Conservation (phyloP, 35 echinoderm and acorn worm species). For the Ptychodera flava region DNA sequence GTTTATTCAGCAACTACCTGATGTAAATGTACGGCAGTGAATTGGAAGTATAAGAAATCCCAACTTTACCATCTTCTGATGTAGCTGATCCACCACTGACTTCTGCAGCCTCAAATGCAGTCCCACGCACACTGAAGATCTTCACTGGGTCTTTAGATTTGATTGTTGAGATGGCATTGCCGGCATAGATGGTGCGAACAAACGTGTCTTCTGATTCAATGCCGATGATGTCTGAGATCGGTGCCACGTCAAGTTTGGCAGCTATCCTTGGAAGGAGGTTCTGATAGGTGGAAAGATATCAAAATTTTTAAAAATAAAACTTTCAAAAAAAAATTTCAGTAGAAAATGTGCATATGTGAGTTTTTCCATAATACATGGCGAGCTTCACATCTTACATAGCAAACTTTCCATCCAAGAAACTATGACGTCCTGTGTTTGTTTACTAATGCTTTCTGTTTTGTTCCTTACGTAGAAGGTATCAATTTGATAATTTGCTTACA, state of each 20-base stretch:
- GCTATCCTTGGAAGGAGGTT: slow-evolving; percentile 76
- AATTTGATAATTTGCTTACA: too few species aligned
- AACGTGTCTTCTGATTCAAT: slow-evolving; percentile 82
- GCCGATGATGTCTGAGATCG: slow-evolving; percentile 94
- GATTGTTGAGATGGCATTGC: slow-evolving; percentile 84
- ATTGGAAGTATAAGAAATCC: too few species aligned
- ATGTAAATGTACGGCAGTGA: too few species aligned
- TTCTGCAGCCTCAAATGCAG: slow-evolving; percentile 67
- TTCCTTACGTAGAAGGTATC: too few species aligned
- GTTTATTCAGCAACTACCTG: too few species aligned
- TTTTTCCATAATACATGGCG: neutral
- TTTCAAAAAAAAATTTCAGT: neutral
- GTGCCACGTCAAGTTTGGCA: slow-evolving; percentile 90
- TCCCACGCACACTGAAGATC: slow-evolving; percentile 80
- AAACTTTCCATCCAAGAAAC: too few species aligned
- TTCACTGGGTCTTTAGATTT: slow-evolving; percentile 75
- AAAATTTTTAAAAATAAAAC: neutral
- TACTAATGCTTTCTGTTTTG: too few species aligned
- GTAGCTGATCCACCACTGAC: slow-evolving; percentile 40
- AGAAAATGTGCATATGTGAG: neutral
- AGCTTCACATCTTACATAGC: too few species aligned
- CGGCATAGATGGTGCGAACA: slow-evolving; percentile 99
- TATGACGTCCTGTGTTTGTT: too few species aligned
- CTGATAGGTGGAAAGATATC: slow-evolving; percentile 10
- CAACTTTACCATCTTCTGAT: slow-evolving; percentile 77